Conservation (phyloP, 2,113 vertebrate species). For the Ophthalmolycus amberensis region DNA sequence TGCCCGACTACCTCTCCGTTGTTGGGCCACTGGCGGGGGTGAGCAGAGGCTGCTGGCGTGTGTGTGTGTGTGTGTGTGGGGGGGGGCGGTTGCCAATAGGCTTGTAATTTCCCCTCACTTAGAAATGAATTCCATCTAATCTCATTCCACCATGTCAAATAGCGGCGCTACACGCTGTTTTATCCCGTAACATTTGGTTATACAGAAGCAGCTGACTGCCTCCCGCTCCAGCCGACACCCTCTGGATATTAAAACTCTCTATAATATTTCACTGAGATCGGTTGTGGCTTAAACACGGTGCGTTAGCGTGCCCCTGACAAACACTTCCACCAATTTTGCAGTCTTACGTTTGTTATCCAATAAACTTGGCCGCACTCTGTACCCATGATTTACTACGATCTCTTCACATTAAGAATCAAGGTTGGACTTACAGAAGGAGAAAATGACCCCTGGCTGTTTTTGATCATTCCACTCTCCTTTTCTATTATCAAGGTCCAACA, state of each 20-base stretch:
- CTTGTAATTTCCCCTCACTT: conserved; percentile 86
- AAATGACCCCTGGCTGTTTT: conserved; percentile 49
- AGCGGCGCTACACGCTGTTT: conserved; percentile 83
- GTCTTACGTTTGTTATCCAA: conserved; percentile 60
- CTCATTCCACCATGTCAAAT: conserved; percentile 87
- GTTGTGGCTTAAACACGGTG: conserved; percentile 81
- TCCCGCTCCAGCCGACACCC: conserved; percentile 79
- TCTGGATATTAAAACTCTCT: conserved; percentile 85
- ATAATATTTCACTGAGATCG: conserved; percentile 78
- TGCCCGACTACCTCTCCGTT: conserved; percentile 77
- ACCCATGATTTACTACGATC: conserved; percentile 49
- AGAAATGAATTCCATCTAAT: conserved; percentile 88
- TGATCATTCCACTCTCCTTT: conserved; percentile 20
- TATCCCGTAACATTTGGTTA: conserved; percentile 86
- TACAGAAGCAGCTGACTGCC: conserved; percentile 82
- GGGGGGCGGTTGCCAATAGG: conserved; percentile 67
- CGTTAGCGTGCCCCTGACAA: conserved; percentile 78
- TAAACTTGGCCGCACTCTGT: conserved; percentile 49
- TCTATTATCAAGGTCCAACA: conserved; percentile 25
- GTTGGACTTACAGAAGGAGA: conserved; percentile 59
- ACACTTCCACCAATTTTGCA: conserved; percentile 67
- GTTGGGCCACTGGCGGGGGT: conserved; percentile 71
- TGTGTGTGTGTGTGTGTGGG: not conserved
- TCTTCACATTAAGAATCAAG: conserved; percentile 51
- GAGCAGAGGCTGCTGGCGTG: conserved; percentile 62